Evolutionary conservation across 2,797 vertebrate genomes (phyloP), one percentile per base, ranked within the genome.

Genomic region (Rhynchonycteris naso): DNA sequence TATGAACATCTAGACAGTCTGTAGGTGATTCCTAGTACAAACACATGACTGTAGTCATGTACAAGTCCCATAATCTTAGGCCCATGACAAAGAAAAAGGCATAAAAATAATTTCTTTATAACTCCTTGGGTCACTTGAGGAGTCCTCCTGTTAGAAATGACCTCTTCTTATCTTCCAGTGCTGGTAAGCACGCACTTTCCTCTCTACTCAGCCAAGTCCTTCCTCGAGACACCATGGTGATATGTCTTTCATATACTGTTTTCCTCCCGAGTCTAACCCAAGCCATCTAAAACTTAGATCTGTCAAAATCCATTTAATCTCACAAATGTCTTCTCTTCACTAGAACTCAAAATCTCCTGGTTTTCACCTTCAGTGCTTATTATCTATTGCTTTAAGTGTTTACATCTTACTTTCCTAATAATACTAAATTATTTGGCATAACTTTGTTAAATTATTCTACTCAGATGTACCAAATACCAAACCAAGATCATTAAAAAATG

Each of bases 321-420:
- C 22, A 82, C 9, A 11, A 85, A 61, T 47, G 30, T 68, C 63
- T 76, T n/a, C 16, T 92, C 68, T 81, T 84, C 69, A 58, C 83
- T 76, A 63, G 26, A 89, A 47, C 38, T 30, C 19, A 50, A 3
- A 47, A 58, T 21, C 38, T 74, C 66, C n/a, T 52, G 22, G 10
- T 58, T 88, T 83, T 93, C 26, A 43, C 33, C 43, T 81, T 76
- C 50, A 65, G 1, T 38, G 58, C 52, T 63, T 61, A 91, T 3
- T 82, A 50, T 75, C 50, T 38, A 85, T 33, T 81, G 38, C 28
- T 83, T 30, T 54, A 85, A 74, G 13, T 68, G 59, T 69, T 90
- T 47, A 88, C 26, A 21, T 58, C 26, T 96, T 75, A 83, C 50
- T 50, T 76, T 74, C 88, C 66, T 88, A 79, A 82, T 30, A 66